Evolutionary conservation across 1,140 invertebrate genomes (phyloP).

Genomic region (Drosophila fuyamai): DNA sequence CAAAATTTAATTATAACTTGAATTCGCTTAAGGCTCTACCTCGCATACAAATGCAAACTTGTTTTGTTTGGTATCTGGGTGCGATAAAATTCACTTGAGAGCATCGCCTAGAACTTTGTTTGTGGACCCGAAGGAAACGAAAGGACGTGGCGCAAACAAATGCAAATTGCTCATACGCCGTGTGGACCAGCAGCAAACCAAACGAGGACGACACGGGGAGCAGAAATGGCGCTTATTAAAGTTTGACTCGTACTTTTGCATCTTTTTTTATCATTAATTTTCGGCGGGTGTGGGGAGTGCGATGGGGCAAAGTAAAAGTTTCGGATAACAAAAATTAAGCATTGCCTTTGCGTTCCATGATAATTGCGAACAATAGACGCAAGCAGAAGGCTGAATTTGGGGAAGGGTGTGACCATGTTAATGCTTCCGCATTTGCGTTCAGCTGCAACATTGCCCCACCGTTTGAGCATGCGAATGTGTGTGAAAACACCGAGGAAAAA

Average conservation of each 20-base stretch:
- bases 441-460: constrained; percentile 57
- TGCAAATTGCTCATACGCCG: constrained; percentile 75
- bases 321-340: constrained; percentile 77
- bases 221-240: constrained; percentile 74
- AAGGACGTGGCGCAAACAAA: constrained; percentile 40
- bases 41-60: constrained; percentile 34
- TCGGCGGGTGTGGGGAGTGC: constrained; percentile 7
- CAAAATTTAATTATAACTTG: constrained; percentile 47
- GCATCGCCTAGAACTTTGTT: constrained; percentile 47
- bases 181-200: constrained; percentile 41
- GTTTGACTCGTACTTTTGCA: constrained; percentile 70
- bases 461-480: constrained; percentile 14
- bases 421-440: constrained; percentile 67
- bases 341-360: constrained; percentile 67
- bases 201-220: constrained; percentile 38
- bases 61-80: constrained; percentile 44
- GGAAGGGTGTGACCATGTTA: constrained; percentile 47
- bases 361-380: constrained; percentile 78
- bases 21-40: constrained; percentile 33
- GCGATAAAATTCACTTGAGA: constrained; percentile 56
- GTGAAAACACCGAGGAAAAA: constrained; percentile 3
- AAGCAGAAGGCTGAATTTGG: constrained; percentile 10
- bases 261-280: constrained; percentile 27
- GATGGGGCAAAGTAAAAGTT: constrained; percentile 60
- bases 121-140: constrained; percentile 6